Base-by-base conservation (phyloP, 2,113 vertebrate species). In the Eptesicus fuscus region DNA sequence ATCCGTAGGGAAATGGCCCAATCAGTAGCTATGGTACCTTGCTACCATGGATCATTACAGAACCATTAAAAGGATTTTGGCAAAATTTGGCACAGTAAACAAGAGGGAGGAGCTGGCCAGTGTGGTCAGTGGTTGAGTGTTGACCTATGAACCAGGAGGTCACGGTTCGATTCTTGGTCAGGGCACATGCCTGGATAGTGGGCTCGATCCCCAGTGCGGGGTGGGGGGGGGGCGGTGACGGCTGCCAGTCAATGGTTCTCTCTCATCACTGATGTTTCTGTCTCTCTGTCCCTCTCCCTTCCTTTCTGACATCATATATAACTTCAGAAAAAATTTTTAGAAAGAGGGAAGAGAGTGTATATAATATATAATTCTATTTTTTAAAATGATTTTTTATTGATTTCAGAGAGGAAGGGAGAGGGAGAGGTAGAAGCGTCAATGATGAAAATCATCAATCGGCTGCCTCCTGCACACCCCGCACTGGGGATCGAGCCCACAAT, bases 1-100 rank as follows among this genome's bases (percentile, higher is more conserved):
- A 42, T 47, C 37, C 67, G 73, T 71, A 61, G 47, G 65, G 28
- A 65, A 67, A 79, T 53, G 42, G 17, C 7, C 30, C 1, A 11
- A 4, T 25, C 1, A 11, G 3, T 25, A 84, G 65, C 42, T 23
- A 5, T 23, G 11, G 37, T 32, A 49, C 17, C 47, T 86, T 93
- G 12, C 20, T 83, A 82, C 51, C 8, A 37, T 28, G 65, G 67
- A 28, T 83, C 32, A 7, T 22, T 76, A 86, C 12, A 82, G 51
- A 96, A 42, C 53, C 40, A 61, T 51, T 65, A 59, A 83, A 92
- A 80, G 49, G 51, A 80, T 87, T 94, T 91, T 51, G 51, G 42
- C 70, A 53, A 65, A 80, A 84, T 94, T 91, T 59, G 51, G 42
- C 70, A 53, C 93, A 49, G 22, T 76, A n/a, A 89, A 63, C 49